Evolutionary conservation across 2,888 invertebrate species (phyloP), one percentile per base, ranked within the genome.

Genomic region (Cloeon dipterum): DNA sequence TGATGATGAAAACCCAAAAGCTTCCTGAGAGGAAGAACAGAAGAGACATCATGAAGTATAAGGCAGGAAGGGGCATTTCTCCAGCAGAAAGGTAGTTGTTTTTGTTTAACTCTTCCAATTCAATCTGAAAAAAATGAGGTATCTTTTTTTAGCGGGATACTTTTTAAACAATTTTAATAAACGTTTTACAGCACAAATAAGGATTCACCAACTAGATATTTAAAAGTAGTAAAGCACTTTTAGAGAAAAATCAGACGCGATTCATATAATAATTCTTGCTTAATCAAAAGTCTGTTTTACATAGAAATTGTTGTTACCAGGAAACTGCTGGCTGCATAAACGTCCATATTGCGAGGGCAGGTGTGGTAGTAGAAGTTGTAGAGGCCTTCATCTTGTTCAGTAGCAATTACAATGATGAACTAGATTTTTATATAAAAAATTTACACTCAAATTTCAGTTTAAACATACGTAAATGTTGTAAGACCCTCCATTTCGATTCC

Each of bases 341-440:
- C 51, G 34, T 52, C 48, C 10, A 63, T 57, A 41, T 71, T 72
- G 48, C 71, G 74, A 18, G 77, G 79, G 56, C 96, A 98, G 52
- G 82, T 91, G 56, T 94, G 91, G 54, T 93, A 93, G 53, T 85
- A 88, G 35, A 98, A 61, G 57, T 83, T 88, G 57, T 96, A 98
- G 3, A 91, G 64, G 0, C 96, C 96, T 55, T 89, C 83, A 48
- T 89, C 85, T 26, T 68, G 65, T 29, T 70, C 63, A 3, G 70
- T 70, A 1, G 70, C 70, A 37, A 91, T 73, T 44, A 67, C 69
- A 60, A 88, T 70, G 3, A 72, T 68, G 52, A 89, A 88, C 75
- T 81, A 55, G 26, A 61, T 58, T 45, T 45, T 40, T 44, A 42
- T 38, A 42, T 37, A 36, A 39, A 36, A 16, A 40, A 32, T 25